Percentiles rank a stretch among this genome's conserved stretches.
phyloP scores from a whole-genome alignment of 2,888 invertebrate genomes.

The Acleris holmiana region DNA sequence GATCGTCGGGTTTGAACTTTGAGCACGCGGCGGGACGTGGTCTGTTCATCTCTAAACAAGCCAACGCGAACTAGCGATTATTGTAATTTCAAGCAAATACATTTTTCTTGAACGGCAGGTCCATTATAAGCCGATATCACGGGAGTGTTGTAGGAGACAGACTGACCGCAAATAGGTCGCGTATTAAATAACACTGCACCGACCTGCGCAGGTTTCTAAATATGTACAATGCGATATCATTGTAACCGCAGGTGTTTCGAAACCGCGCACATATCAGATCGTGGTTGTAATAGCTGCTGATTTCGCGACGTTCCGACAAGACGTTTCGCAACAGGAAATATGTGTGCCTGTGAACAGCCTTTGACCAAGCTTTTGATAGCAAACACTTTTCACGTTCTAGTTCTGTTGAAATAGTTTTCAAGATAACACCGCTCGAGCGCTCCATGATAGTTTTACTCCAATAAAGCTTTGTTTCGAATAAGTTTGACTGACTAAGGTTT shows the following conservation, averaged over 20 bases:
- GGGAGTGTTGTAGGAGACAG: conserved; percentile 50
- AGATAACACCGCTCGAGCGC: neutral
- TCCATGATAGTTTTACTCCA: neutral
- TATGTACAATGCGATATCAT: conserved; percentile 74
- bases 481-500: too few relatives aligned
- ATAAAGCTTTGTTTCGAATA: too few relatives aligned
- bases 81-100: conserved; percentile 7
- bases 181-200: conserved; percentile 75
- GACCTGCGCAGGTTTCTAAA: conserved; percentile 77
- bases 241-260: conserved; percentile 73
- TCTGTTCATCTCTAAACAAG: conserved; percentile 15
- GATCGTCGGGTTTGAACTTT: conserved; percentile 51
- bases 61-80: conserved; percentile 7
- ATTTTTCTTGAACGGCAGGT: conserved; percentile 9
- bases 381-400: conserved; percentile 10
- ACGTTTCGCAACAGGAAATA: conserved; percentile 24
- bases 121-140: conserved; percentile 4
- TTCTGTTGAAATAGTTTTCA: neutral
- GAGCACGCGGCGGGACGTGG: conserved; percentile 34
- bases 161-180: conserved; percentile 81
- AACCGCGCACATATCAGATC: conserved; percentile 49
- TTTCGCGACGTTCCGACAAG: conserved; percentile 27
- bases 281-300: conserved; percentile 29
- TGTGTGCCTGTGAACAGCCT: conserved; percentile 23
- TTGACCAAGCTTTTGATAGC: conserved; percentile 11